A percentile compares a stretch with the other conserved stretches of the same genome.
These are phyloP conservation scores for Poecilia velifera DNA, from an alignment of 2,797 vertebrate species.

Conservation along the genomic window DNA sequence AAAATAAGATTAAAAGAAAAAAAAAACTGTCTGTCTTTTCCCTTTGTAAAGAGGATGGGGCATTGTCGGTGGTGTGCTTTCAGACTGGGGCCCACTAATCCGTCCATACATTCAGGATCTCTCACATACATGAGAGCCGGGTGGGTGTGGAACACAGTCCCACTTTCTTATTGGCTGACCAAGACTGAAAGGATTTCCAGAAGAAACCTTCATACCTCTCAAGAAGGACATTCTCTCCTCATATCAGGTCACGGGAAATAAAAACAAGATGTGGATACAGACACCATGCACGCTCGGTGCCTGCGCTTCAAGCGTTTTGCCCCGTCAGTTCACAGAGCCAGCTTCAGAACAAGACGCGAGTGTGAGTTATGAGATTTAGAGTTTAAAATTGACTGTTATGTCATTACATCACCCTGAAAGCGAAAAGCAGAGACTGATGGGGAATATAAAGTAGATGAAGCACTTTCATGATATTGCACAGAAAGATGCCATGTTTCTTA, in stretches of 20 bases:
- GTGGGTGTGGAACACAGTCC: constrained; percentile 53
- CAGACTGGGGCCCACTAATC: constrained; percentile 5
- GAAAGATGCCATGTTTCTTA: not conserved
- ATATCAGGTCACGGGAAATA: constrained; percentile 18
- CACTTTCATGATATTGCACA: not conserved
- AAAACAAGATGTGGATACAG: constrained; percentile 43
- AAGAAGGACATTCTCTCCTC: not conserved
- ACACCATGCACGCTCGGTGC: not conserved
- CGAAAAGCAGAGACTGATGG: no score
- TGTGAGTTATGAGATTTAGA: constrained; percentile 5
- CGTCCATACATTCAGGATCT: not conserved
- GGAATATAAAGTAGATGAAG: not conserved
- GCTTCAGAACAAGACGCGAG: constrained; percentile 18
- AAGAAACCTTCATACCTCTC: not conserved
- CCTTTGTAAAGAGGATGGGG: constrained; percentile 3
- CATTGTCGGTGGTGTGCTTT: not conserved
- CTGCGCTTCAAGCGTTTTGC: constrained; percentile 9
- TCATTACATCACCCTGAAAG: not conserved
- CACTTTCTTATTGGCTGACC: constrained; percentile 52
- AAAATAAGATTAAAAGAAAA: not conserved
- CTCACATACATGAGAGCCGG: constrained; percentile 21
- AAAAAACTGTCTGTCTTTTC: constrained; percentile 4
- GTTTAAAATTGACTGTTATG: constrained; percentile 11
- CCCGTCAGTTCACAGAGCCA: constrained; percentile 5
- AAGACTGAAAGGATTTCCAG: constrained; percentile 14